Base-by-base conservation (phyloP, 2,113 vertebrate genomes). In the Atrichornis clamosus region DNA sequence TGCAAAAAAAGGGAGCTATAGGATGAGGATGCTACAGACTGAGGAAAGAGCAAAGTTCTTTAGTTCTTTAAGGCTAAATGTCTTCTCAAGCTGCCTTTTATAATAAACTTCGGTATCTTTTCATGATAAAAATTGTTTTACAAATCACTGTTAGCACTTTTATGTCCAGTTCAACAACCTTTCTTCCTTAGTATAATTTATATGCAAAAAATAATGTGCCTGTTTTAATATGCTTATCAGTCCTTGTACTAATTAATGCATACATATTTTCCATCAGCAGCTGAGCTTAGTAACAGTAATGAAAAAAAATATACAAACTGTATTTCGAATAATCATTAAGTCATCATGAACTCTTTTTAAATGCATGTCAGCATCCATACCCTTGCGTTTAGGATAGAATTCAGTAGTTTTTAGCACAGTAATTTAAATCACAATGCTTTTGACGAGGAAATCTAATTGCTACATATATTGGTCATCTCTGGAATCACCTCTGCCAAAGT, bases 221-320 rank as follows among this genome's bases (percentile, higher is more conserved):
- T 92, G 92, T 89, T 96, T 92, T 94, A 76, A 96, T 94, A 90
- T 70, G 46, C 90, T 96, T 96, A 92, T 96, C 53, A 15, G 74
- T 91, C 88, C 53, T 83, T 95, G 72, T 93, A 84, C 78, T 96
- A 98, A 97, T 97, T 95, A 96, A 95, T 90, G 68, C 87, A 84
- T 44, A 82, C 47, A 60, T 96, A 87, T 96, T 97, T 93, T 94
- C 90, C 64, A 95, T 74, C 84, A 97, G 76, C 69, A 90, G 63
- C 75, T 93, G 39, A 90, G 32, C 74, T 97, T 96, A 93, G 94
- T 93, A 95, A 96, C 91, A 95, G 62, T 68, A 83, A 95, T 95
- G 96, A 39, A 62, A 92, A 94, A 95, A 90, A 75, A 41, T 41
- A 87, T 37, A 95, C 64, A 89, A 87, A 96, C 80, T 86, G 9